Evolutionary conservation across 1,140 invertebrate species (phyloP).

Genomic region (Habropoda laboriosa): DNA sequence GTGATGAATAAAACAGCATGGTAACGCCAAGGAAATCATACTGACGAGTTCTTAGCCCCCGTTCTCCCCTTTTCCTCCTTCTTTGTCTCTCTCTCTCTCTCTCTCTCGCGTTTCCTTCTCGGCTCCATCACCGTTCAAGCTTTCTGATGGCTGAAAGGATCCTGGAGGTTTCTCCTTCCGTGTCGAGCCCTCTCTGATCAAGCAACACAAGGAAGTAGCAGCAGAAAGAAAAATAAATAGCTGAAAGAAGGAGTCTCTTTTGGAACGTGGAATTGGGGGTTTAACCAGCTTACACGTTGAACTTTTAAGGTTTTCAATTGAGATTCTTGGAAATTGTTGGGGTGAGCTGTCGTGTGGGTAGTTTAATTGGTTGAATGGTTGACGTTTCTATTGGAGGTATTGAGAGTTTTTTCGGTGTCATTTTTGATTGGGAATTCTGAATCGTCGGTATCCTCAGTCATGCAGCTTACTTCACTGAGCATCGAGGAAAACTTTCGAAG

Average conservation of each 20-base stretch:
- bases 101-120: too few species aligned
- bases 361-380: too few species aligned
- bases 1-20: constrained; percentile 59
- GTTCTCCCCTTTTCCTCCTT: neutral
- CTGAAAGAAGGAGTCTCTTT: neutral
- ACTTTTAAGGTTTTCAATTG: constrained; percentile 7
- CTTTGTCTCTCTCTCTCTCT: too few species aligned
- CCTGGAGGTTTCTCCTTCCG: constrained; percentile 1
- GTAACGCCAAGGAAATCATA: constrained; percentile 39
- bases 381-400: too few species aligned
- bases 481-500: too few species aligned
- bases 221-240: neutral
- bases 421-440: too few species aligned
- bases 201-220: neutral
- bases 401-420: neutral
- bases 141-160: constrained; percentile 19
- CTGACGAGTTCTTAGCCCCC: constrained; percentile 23
- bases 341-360: neutral
- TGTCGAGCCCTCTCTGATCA: constrained; percentile 11
- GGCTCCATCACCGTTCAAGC: neutral
- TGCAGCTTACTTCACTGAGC: too few species aligned
- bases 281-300: neutral
- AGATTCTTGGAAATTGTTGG: neutral
- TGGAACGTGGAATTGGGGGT: neutral
- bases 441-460: too few species aligned